A percentile compares a stretch with the other conserved stretches of the same genome.
Evolutionary conservation across 1,140 invertebrate species (phyloP).

Genomic region (Eubasilissa regina): DNA sequence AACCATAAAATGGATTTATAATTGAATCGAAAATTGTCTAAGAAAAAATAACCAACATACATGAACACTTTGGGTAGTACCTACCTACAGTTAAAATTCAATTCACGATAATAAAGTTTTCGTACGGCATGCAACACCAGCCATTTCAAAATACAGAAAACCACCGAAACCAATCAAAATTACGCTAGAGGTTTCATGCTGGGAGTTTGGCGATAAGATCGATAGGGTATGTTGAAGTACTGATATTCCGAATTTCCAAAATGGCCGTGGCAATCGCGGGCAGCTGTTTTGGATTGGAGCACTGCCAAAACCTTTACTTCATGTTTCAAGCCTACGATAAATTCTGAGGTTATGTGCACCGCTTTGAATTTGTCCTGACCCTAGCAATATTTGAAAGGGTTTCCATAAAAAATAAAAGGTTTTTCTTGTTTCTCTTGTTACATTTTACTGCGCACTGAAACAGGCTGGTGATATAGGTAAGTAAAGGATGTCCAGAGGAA

Average conservation of each 20-base stretch:
- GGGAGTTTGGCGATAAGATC: background rate
- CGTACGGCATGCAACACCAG: background rate
- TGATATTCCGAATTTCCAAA: background rate
- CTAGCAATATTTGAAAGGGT: background rate
- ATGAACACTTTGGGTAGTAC: background rate
- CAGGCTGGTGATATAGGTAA: too few relatives aligned
- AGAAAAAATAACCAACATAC: too few relatives aligned
- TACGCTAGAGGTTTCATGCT: background rate
- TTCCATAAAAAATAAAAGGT: too few relatives aligned
- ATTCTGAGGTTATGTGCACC: background rate
- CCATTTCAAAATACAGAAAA: background rate
- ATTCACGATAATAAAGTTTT: background rate
- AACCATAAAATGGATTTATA: too few relatives aligned
- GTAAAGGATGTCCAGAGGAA: too few relatives aligned
- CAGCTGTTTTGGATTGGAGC: background rate
- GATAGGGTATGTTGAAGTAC: background rate
- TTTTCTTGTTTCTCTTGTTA: too few relatives aligned
- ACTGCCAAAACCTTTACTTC: background rate
- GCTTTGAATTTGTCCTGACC: background rate
- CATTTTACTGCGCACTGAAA: too few relatives aligned
- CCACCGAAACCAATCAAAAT: background rate
- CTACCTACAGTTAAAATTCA: background rate
- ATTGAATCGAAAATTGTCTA: too few relatives aligned
- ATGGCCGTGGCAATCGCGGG: background rate
- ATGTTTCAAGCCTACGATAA: background rate